phyloP scores from a whole-genome alignment of 2,888 invertebrate genomes.

The Aricia artaxerxes region DNA sequence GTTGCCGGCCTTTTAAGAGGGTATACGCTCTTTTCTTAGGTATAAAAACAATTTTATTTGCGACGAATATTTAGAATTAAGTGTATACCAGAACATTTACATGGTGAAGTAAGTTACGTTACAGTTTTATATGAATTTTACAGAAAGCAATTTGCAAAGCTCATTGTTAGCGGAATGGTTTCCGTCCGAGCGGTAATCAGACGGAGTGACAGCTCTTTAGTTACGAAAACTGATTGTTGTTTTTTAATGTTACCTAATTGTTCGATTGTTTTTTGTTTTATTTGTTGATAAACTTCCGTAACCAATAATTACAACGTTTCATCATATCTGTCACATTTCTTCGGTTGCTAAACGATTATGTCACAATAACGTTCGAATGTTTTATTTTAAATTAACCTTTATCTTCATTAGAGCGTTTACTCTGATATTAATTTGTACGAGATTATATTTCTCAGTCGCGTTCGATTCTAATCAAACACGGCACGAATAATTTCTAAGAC shows the following conservation, averaged over 20 bases:
- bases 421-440: background rate
- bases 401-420: slow-evolving; percentile 9
- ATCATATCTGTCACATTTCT: slow-evolving; percentile 23
- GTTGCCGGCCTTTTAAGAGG: no score
- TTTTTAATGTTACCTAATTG: slow-evolving; percentile 36
- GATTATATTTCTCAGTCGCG: background rate
- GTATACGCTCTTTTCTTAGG: no score
- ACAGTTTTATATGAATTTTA: slow-evolving; percentile 29
- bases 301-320: slow-evolving; percentile 18
- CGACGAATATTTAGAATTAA: no score
- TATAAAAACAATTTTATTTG: no score
- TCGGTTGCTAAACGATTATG: slow-evolving; percentile 18
- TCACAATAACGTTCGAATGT: background rate
- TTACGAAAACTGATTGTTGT: slow-evolving; percentile 40
- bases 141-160: slow-evolving; percentile 28
- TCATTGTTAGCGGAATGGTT: slow-evolving; percentile 37
- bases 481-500: background rate
- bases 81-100: no score
- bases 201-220: slow-evolving; percentile 39
- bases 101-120: slow-evolving; percentile 1
- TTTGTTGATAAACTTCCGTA: slow-evolving; percentile 25
- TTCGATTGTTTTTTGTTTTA: slow-evolving; percentile 31
- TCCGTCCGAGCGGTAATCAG: slow-evolving; percentile 37
- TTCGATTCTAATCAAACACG: background rate
- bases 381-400: slow-evolving; percentile 6